Evolutionary conservation across 2,888 invertebrate genomes (phyloP).

Genomic region (Oscheius sp.): DNA sequence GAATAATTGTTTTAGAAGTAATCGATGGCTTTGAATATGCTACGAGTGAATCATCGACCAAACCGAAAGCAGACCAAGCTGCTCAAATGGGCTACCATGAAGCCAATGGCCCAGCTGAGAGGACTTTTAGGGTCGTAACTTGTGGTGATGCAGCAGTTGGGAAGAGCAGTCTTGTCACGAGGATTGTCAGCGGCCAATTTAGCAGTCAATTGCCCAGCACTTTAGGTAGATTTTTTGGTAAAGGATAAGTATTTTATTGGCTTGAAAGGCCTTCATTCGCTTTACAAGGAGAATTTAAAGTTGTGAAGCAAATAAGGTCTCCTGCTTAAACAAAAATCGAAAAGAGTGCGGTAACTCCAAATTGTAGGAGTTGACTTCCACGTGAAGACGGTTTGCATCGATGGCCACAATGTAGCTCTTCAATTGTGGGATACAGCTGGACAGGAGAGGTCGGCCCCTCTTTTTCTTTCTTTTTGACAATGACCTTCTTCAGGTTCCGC

Average conservation of each 20-base stretch:
- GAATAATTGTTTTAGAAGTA: neutral
- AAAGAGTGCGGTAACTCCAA: neutral
- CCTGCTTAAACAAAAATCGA: too few relatives aligned
- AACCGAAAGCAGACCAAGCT: conserved; percentile 23
- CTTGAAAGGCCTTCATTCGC: too few relatives aligned
- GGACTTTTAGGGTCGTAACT: conserved; percentile 77
- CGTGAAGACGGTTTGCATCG: conserved; percentile 75
- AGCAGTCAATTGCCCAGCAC: conserved; percentile 75
- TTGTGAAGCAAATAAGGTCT: too few relatives aligned
- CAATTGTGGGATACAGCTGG: conserved; percentile 78
- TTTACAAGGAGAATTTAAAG: too few relatives aligned
- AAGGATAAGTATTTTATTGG: neutral
- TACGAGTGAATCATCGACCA: too few relatives aligned
- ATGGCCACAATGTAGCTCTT: conserved; percentile 73
- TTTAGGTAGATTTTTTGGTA: conserved; percentile 71
- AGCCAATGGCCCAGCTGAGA: conserved; percentile 71
- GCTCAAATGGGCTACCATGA: conserved; percentile 42
- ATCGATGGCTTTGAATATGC: conserved; percentile 12
- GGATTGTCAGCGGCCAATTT: conserved; percentile 76
- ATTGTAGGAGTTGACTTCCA: conserved; percentile 75
- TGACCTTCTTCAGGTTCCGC: conserved; percentile 73
- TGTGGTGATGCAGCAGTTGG: conserved; percentile 77
- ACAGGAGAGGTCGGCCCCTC: conserved; percentile 72
- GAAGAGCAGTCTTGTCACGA: conserved; percentile 76
- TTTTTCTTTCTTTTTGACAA: neutral